Percentiles rank a stretch among this genome's conserved stretches.
phyloP scores from a whole-genome alignment of 2,113 vertebrate species.

The Pungitius pungitius region DNA sequence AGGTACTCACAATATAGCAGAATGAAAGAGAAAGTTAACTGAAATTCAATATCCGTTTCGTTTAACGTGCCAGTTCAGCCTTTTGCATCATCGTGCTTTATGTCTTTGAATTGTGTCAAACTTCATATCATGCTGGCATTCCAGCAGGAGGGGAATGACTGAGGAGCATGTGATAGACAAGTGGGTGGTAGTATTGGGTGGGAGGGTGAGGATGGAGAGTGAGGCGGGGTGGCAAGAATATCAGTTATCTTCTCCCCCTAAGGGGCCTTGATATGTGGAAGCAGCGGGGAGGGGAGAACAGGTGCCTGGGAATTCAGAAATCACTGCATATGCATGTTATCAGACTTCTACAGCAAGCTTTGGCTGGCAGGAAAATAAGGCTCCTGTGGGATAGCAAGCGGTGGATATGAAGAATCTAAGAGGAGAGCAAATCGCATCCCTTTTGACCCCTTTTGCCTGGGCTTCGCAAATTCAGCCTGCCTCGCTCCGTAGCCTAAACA shows the following conservation, averaged over 20 bases:
- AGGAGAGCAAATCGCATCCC: conserved; percentile 20
- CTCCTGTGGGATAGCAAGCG: conserved; percentile 24
- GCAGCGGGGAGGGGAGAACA: conserved; percentile 61
- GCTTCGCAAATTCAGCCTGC: conserved; percentile 6
- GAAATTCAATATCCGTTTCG: not conserved
- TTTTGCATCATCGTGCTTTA: not conserved
- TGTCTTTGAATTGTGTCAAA: conserved; percentile 28
- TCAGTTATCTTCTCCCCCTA: conserved; percentile 56
- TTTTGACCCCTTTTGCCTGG: conserved; percentile 24
- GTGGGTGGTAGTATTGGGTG: conserved; percentile 29
- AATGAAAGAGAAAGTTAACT: conserved; percentile 16
- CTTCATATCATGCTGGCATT: conserved; percentile 29
- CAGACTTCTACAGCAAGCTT: conserved; percentile 28
- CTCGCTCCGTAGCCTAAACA: conserved; percentile 27
- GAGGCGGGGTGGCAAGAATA: conserved; percentile 40
- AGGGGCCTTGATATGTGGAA: conserved; percentile 60
- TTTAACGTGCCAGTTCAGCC: not conserved
- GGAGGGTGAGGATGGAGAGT: conserved; percentile 32
- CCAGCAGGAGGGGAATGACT: conserved; percentile 31
- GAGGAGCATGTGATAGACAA: conserved; percentile 24
- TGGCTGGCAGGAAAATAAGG: conserved; percentile 50
- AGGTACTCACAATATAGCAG: conserved; percentile 1
- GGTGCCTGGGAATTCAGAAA: conserved; percentile 76
- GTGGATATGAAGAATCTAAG: conserved; percentile 31
- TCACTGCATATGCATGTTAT: conserved; percentile 69